phyloP scores from a whole-genome alignment of 2,113 vertebrate genomes.

The Alaudala cheleensis region DNA sequence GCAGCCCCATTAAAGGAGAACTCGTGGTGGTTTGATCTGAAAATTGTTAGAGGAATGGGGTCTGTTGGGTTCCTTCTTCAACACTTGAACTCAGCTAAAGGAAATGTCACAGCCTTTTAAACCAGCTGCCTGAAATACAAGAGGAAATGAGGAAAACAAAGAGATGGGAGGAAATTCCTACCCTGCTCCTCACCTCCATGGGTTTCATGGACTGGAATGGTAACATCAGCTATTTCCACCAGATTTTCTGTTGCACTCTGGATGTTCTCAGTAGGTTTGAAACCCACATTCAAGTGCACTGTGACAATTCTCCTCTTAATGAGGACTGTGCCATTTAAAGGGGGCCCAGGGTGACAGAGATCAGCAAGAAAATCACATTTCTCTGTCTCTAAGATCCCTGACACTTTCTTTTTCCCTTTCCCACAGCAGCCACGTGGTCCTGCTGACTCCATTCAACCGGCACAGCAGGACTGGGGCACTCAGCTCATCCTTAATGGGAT shows the following conservation, averaged over 20 bases:
- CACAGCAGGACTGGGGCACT: background rate
- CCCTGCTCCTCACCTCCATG: background rate
- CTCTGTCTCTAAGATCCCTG: background rate
- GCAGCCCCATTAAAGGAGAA: background rate
- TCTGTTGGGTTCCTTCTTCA: background rate
- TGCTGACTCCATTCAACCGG: background rate
- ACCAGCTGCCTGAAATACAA: background rate
- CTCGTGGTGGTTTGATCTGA: background rate
- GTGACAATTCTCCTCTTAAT: background rate
- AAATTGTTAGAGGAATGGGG: background rate
- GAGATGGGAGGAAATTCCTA: background rate
- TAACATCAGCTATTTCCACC: background rate
- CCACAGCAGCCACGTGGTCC: rapidly evolving
- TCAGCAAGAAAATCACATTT: background rate
- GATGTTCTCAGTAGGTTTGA: background rate
- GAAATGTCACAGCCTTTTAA: background rate
- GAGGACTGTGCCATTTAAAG: background rate
- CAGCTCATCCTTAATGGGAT: background rate
- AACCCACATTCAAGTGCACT: background rate
- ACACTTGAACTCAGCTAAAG: background rate
- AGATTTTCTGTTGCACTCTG: background rate
- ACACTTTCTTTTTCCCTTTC: background rate
- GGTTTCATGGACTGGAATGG: background rate
- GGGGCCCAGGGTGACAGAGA: background rate
- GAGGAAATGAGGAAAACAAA: background rate